These are phyloP conservation scores for Fulmarus glacialis DNA, from an alignment of 2,113 vertebrate species.

Conservation along the genomic window DNA sequence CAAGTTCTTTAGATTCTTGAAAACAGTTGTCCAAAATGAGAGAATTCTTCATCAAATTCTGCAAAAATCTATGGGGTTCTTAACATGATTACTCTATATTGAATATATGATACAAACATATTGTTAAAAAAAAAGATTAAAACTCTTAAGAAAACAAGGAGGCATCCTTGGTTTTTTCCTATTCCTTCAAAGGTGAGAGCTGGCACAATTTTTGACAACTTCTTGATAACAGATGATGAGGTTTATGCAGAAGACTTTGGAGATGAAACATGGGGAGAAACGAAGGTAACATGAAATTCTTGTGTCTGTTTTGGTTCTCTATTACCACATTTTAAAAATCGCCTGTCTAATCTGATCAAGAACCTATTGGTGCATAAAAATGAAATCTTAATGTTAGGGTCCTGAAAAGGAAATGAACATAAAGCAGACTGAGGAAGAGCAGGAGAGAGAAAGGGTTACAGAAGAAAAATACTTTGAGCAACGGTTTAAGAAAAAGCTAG, in stretches of 20 bases:
- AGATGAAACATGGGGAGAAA: constrained; percentile 82
- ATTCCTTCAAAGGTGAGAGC: constrained; percentile 80
- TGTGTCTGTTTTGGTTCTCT: not conserved
- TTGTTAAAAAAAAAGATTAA: not conserved
- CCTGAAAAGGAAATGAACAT: constrained; percentile 53
- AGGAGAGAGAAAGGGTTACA: not conserved
- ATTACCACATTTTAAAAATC: not conserved
- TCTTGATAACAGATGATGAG: constrained; percentile 82
- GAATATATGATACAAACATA: not conserved
- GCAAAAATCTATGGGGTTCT: not conserved
- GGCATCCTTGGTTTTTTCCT: not conserved
- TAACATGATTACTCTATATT: not conserved
- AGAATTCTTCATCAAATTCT: not conserved
- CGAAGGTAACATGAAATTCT: constrained; percentile 65
- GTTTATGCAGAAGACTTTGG: constrained; percentile 83
- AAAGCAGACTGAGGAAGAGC: constrained; percentile 48
- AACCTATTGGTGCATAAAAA: not conserved
- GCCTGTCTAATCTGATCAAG: not conserved
- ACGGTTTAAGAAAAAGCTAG: not conserved
- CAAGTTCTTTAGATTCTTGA: not conserved
- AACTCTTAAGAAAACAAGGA: not conserved
- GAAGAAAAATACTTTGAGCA: constrained; percentile 17
- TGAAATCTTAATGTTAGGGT: not conserved
- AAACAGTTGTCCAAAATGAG: not conserved
- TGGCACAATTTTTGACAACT: constrained; percentile 89